A percentile compares a stretch with the other conserved stretches of the same genome.
phyloP scores from a whole-genome alignment of 2,113 vertebrate species.

The Podilymbus podiceps region DNA sequence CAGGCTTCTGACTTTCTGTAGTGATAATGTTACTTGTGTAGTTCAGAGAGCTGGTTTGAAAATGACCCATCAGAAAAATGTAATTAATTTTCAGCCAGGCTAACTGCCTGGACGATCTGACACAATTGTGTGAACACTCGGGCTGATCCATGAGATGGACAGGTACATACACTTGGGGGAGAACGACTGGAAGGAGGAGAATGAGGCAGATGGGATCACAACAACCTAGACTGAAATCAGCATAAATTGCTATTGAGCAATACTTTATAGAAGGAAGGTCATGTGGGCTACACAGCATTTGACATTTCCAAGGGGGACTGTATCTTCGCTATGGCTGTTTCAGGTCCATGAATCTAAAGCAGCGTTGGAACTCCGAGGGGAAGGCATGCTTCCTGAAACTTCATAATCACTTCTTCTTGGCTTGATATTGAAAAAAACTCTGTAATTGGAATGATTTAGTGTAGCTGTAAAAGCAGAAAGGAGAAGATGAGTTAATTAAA shows the following conservation, averaged over 20 bases:
- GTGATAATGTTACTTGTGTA: not conserved
- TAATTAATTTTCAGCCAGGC: not conserved
- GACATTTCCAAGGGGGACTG: not conserved
- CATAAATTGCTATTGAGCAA: not conserved
- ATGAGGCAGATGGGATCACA: not conserved
- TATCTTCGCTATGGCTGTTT: not conserved
- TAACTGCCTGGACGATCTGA: not conserved
- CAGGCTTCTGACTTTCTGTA: not conserved
- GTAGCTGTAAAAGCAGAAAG: slow-evolving; percentile 55
- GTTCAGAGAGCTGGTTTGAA: not conserved
- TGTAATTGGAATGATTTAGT: slow-evolving; percentile 59
- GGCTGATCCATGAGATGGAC: not conserved
- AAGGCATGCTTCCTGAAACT: slow-evolving; percentile 35
- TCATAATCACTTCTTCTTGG: slow-evolving; percentile 45
- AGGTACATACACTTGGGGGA: not conserved
- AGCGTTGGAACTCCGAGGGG: not conserved
- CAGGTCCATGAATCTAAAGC: slow-evolving; percentile 16
- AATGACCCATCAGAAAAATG: not conserved
- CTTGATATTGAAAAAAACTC: slow-evolving; percentile 51
- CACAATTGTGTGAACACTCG: not conserved
- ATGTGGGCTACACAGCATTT: not conserved
- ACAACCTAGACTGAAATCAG: not conserved
- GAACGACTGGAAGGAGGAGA: not conserved
- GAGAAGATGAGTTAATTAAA: slow-evolving; percentile 60
- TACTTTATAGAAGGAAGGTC: not conserved